Evolutionary conservation across 1,140 invertebrate genomes (phyloP).

Genomic region (Drosophila watanabei): DNA sequence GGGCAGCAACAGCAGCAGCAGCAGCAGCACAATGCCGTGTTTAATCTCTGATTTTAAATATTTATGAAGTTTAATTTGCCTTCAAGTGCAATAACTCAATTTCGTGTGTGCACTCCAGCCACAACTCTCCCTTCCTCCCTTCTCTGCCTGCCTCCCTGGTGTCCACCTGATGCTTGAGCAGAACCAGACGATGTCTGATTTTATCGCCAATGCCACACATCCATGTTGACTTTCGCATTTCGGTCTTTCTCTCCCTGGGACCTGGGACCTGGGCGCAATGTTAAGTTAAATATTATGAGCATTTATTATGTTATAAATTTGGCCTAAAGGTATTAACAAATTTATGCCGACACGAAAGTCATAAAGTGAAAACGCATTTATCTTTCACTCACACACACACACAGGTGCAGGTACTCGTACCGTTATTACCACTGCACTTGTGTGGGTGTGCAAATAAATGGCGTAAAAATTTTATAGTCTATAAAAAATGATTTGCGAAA

Average conservation of each 20-base stretch:
- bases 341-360: conserved; percentile 84
- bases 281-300: conserved; percentile 85
- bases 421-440: conserved; percentile 29
- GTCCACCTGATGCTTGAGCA: conserved; percentile 39
- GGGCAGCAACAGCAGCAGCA: neutral
- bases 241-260: conserved; percentile 47
- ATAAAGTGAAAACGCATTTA: conserved; percentile 85
- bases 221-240: conserved; percentile 78
- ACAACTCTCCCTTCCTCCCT: conserved; percentile 6
- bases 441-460: conserved; percentile 59
- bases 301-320: conserved; percentile 85
- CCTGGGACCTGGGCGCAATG: conserved; percentile 60
- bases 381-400: conserved; percentile 62
- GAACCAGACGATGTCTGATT: conserved; percentile 60
- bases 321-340: conserved; percentile 85
- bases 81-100: conserved; percentile 85
- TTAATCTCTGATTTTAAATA: conserved; percentile 85
- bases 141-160: conserved; percentile 1
- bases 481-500: conserved; percentile 70
- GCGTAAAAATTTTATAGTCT: conserved; percentile 74
- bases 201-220: conserved; percentile 61
- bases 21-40: conserved; percentile 52
- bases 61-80: conserved; percentile 86
- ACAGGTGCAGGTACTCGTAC: neutral
- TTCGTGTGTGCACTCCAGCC: conserved; percentile 59